phyloP scores from a whole-genome alignment of 2,888 invertebrate species.

The Melipona beecheii region DNA sequence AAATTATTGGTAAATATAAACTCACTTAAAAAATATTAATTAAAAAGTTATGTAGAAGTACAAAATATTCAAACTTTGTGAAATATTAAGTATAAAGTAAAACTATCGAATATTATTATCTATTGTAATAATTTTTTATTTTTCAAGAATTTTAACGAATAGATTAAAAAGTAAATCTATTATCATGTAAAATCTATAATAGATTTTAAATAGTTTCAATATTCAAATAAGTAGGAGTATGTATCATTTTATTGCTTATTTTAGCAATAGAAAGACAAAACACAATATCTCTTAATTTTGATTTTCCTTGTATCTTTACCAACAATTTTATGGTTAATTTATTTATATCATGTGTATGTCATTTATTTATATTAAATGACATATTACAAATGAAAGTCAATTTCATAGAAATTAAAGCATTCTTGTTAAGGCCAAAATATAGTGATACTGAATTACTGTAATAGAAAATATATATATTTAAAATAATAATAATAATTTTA shows the following conservation, averaged over 20 bases:
- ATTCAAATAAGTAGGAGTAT: neutral
- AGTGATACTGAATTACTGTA: slow-evolving; percentile 8
- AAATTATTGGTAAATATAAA: slow-evolving; percentile 12
- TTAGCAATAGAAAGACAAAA: neutral
- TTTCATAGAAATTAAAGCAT: slow-evolving; percentile 31
- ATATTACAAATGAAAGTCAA: slow-evolving; percentile 22
- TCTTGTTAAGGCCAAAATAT: slow-evolving; percentile 16
- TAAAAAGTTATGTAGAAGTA: neutral
- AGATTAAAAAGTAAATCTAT: too few species aligned
- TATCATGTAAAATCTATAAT: too few species aligned
- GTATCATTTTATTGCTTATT: neutral
- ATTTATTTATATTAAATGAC: slow-evolving; percentile 56
- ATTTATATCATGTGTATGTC: slow-evolving; percentile 22
- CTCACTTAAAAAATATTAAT: neutral
- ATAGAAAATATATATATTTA: slow-evolving; percentile 1
- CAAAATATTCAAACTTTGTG: neutral
- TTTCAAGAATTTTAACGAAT: neutral
- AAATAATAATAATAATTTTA: slow-evolving; percentile 13
- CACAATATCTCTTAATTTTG: neutral
- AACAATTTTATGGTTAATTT: slow-evolving; percentile 12
- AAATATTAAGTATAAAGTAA: neutral
- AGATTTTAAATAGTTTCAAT: too few species aligned
- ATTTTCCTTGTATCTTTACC: neutral
- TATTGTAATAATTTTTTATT: neutral
- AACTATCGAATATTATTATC: neutral